phyloP scores from a whole-genome alignment of 2,113 vertebrate species.

The Mustelus asterias region DNA sequence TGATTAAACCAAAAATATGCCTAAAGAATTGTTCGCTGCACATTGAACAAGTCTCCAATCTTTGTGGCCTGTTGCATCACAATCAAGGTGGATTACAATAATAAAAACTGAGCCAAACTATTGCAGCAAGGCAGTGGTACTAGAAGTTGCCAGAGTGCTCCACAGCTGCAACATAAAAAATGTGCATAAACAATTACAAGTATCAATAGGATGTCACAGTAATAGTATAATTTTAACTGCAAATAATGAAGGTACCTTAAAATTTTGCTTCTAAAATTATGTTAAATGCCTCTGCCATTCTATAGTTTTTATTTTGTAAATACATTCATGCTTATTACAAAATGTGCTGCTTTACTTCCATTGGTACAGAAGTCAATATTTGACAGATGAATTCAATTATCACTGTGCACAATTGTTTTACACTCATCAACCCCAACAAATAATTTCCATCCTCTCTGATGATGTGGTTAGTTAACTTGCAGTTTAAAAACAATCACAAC shows the following conservation, averaged over 20 bases:
- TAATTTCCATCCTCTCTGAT: not conserved
- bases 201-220: not conserved
- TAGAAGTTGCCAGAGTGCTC: not conserved
- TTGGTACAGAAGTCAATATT: no score
- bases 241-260: not conserved
- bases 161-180: not conserved
- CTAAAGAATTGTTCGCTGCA: not conserved
- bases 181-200: not conserved
- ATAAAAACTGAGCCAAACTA: not conserved
- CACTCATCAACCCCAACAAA: not conserved
- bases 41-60: not conserved
- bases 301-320: not conserved
- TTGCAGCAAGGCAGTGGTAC: not conserved
- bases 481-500: not conserved
- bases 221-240: not conserved
- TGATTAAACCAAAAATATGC: not conserved
- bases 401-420: not conserved
- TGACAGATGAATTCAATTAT: no score
- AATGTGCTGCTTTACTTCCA: no score
- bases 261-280: not conserved
- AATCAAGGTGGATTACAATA: not conserved
- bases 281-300: not conserved
- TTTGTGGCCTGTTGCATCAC: not conserved
- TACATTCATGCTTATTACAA: no score
- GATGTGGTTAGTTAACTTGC: not conserved